Conservation (phyloP, 2,797 vertebrate species). For the Decapterus maruadsi region DNA sequence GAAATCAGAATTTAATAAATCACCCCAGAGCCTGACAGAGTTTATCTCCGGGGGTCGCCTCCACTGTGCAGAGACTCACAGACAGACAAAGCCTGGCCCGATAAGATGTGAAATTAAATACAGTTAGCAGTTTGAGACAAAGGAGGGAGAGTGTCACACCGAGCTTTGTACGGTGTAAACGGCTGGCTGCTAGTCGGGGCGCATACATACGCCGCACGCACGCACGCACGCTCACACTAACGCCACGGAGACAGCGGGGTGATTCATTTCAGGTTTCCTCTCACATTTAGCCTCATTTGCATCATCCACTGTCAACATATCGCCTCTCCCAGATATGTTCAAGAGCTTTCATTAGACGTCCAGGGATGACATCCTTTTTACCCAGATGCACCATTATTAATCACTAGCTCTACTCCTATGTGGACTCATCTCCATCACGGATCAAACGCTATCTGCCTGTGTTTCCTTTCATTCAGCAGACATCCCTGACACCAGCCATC, state of each 20-base stretch:
- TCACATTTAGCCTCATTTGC: constrained; percentile 89
- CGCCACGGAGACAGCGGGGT: constrained; percentile 76
- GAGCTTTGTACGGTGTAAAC: constrained; percentile 80
- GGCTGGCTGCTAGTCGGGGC: constrained; percentile 74
- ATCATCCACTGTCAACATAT: constrained; percentile 87
- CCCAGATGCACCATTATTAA: constrained; percentile 83
- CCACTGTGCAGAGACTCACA: constrained; percentile 84
- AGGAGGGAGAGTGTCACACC: constrained; percentile 82
- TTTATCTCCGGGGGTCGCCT: constrained; percentile 91
- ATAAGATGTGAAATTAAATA: constrained; percentile 91
- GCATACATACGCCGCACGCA: not conserved
- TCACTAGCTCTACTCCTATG: constrained; percentile 80
- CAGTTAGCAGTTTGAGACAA: constrained; percentile 89
- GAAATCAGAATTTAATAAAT: constrained; percentile 92
- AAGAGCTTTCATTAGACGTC: constrained; percentile 87
- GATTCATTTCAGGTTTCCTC: constrained; percentile 86
- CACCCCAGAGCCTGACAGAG: constrained; percentile 90
- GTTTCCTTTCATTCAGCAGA: constrained; percentile 85
- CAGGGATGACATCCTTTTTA: constrained; percentile 85
- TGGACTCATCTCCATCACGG: constrained; percentile 87
- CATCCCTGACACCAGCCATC: constrained; percentile 86
- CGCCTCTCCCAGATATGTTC: constrained; percentile 82
- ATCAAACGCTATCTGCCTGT: constrained; percentile 85
- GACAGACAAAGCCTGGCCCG: constrained; percentile 87
- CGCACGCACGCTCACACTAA: constrained; percentile 43